These are phyloP conservation scores for Phymatocera aterrima DNA, from an alignment of 2,888 invertebrate genomes.

Conservation along the genomic window DNA sequence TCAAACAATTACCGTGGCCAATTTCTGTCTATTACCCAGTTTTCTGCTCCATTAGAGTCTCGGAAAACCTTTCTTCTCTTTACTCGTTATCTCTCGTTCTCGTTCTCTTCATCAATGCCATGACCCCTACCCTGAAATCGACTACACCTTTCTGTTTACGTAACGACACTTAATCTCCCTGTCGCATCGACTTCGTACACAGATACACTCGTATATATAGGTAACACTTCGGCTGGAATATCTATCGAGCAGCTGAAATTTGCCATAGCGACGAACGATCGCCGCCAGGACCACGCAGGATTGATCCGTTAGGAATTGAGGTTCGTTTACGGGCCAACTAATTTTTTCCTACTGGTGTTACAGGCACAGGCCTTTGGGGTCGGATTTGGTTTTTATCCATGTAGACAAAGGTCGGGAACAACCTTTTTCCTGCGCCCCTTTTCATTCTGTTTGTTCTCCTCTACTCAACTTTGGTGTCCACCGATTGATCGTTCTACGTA, in stretches of 20 bases:
- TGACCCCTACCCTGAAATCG: constrained; percentile 20
- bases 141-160: neutral
- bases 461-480: neutral
- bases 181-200: neutral
- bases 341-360: constrained; percentile 7
- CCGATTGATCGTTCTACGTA: too few species aligned
- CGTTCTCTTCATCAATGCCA: neutral
- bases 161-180: constrained; percentile 22
- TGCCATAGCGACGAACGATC: neutral
- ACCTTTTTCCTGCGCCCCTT: neutral
- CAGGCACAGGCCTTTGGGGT: neutral
- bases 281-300: neutral
- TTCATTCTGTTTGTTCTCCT: neutral
- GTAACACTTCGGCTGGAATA: neutral
- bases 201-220: neutral
- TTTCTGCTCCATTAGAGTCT: constrained; percentile 60
- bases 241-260: neutral
- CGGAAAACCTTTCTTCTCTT: constrained; percentile 51
- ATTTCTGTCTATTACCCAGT: constrained; percentile 64
- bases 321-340: neutral
- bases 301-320: constrained; percentile 15
- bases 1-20: constrained; percentile 64
- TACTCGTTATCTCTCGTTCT: neutral
- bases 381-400: neutral
- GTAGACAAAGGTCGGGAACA: neutral